Conservation (phyloP, 2,888 invertebrate genomes). For the Bombylius major region DNA sequence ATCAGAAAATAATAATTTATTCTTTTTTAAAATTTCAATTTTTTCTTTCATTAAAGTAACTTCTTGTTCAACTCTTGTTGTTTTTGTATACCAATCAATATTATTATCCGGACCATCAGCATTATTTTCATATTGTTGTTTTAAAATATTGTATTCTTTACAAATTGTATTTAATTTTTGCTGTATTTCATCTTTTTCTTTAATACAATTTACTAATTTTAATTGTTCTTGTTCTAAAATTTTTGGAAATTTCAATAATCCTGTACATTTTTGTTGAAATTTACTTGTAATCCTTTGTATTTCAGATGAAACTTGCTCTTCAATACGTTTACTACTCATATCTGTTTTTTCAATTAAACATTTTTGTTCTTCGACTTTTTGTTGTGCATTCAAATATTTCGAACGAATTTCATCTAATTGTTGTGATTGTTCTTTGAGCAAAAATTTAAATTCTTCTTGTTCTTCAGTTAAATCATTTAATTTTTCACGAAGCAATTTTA, state of each 20-base stretch:
- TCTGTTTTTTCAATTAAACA: slow-evolving; percentile 29
- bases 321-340: slow-evolving; percentile 26
- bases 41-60: slow-evolving; percentile 30
- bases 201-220: slow-evolving; percentile 25
- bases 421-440: slow-evolving; percentile 30
- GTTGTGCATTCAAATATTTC: slow-evolving; percentile 30
- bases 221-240: slow-evolving; percentile 26
- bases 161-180: slow-evolving; percentile 17
- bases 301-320: slow-evolving; percentile 21
- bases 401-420: slow-evolving; percentile 27
- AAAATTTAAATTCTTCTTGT: slow-evolving; percentile 26
- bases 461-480: slow-evolving; percentile 22
- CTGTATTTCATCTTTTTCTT: slow-evolving; percentile 26
- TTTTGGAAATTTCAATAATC: slow-evolving; percentile 26
- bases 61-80: slow-evolving; percentile 27
- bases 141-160: slow-evolving; percentile 21
- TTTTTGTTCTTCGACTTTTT: slow-evolving; percentile 31
- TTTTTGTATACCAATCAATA: slow-evolving; percentile 12
- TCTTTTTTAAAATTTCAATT: slow-evolving; percentile 24
- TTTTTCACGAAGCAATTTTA: slow-evolving; percentile 6
- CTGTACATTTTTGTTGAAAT: slow-evolving; percentile 27
- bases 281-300: slow-evolving; percentile 25
- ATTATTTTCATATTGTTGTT: slow-evolving; percentile 26
- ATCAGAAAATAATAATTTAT: slow-evolving; percentile 11
- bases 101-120: slow-evolving; percentile 18